Evolutionary conservation across 1,140 invertebrate genomes (phyloP).

Genomic region (Thrips palmi): DNA sequence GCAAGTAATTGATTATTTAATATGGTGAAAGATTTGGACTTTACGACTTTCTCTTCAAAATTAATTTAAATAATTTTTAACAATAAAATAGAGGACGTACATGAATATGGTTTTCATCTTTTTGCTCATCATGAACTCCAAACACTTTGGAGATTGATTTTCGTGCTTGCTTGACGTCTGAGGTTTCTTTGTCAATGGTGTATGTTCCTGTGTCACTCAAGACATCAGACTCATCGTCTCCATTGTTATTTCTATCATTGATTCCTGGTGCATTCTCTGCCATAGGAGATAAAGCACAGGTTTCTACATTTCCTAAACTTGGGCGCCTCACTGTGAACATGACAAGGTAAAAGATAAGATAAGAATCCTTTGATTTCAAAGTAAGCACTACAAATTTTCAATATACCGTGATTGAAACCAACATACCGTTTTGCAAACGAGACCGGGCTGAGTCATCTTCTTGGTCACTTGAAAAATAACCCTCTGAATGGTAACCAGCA

Average conservation of each 20-base stretch:
- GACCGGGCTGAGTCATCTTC: conserved; percentile 15
- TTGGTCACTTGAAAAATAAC: conserved; percentile 18
- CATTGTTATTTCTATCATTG: neutral
- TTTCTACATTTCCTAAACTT: conserved; percentile 6
- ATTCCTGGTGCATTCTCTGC: neutral
- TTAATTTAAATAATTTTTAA: too few species aligned
- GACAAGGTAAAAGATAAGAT: too few species aligned
- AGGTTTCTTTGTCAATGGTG: conserved; percentile 68
- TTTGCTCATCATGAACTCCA: conserved; percentile 30
- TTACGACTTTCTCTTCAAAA: neutral
- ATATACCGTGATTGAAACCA: neutral
- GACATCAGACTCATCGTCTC: conserved; percentile 31
- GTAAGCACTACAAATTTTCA: neutral
- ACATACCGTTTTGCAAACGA: neutral
- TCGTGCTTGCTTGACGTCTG: conserved; percentile 66
- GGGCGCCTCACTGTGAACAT: too few species aligned
- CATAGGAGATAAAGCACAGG: neutral
- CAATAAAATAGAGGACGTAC: too few species aligned
- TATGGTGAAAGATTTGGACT: too few species aligned
- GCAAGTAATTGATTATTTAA: too few species aligned
- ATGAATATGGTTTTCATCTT: too few species aligned
- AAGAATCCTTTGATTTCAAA: conserved; percentile 3
- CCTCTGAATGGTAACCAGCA: conserved; percentile 17
- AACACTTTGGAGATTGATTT: conserved; percentile 71
- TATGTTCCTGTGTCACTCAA: conserved; percentile 73